These are phyloP conservation scores for Neosalanx taihuensis DNA, from an alignment of 2,797 vertebrate genomes.

Conservation along the genomic window DNA sequence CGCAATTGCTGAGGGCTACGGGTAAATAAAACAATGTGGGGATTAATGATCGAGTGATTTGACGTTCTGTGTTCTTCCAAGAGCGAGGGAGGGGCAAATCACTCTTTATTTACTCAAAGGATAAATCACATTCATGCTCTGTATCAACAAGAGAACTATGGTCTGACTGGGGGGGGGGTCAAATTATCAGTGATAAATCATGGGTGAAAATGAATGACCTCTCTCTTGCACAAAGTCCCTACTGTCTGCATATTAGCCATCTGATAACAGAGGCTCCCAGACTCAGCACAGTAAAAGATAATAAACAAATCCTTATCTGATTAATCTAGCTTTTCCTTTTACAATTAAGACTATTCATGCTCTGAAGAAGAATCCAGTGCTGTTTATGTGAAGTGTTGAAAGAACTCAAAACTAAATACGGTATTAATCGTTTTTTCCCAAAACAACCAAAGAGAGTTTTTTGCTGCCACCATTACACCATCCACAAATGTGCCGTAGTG, in stretches of 20 bases:
- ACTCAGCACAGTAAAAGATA: constrained; percentile 38
- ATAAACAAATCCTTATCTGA: constrained; percentile 26
- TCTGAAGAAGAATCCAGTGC: constrained; percentile 26
- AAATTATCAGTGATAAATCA: constrained; percentile 59
- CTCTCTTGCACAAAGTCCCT: constrained; percentile 44
- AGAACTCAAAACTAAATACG: constrained; percentile 32
- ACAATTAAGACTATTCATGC: constrained; percentile 16
- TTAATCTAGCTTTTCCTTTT: constrained; percentile 27
- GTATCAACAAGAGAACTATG: constrained; percentile 68
- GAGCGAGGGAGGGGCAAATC: constrained; percentile 51
- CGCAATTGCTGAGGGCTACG: constrained; percentile 64
- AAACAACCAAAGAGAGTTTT: constrained; percentile 19
- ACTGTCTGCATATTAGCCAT: constrained; percentile 39
- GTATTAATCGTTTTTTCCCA: constrained; percentile 30
- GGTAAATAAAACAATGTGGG: constrained; percentile 77
- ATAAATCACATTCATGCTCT: constrained; percentile 75
- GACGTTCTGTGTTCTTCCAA: constrained; percentile 62
- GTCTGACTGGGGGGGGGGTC: constrained; percentile 35
- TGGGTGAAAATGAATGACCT: constrained; percentile 35
- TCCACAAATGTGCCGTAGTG: constrained; percentile 18
- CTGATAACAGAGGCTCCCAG: constrained; percentile 50
- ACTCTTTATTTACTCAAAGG: constrained; percentile 65
- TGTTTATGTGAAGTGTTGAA: constrained; percentile 24
- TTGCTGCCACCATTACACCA: constrained; percentile 46
- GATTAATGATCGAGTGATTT: constrained; percentile 77